These are phyloP conservation scores for Mionectes olivaceus DNA, from an alignment of 2,797 vertebrate genomes.

Conservation along the genomic window DNA sequence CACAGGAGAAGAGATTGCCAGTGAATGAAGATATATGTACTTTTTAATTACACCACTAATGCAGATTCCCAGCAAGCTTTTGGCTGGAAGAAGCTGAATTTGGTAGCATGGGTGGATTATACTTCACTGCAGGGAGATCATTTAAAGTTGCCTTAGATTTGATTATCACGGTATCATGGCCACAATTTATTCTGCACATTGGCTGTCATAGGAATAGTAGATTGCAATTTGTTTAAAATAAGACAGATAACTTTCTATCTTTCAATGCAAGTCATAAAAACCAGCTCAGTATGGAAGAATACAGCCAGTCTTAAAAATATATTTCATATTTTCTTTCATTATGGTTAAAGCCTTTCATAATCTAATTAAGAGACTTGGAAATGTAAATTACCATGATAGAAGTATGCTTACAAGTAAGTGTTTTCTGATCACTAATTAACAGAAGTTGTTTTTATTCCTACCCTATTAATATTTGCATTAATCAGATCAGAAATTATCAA, in stretches of 20 bases:
- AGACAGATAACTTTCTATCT: background rate
- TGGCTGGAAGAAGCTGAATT: background rate
- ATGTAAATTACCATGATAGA: background rate
- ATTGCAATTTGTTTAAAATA: background rate
- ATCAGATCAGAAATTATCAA: background rate
- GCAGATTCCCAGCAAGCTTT: background rate
- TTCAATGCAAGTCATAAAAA: background rate
- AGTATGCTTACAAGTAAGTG: background rate
- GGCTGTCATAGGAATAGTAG: background rate
- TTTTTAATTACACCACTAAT: background rate
- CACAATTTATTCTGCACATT: background rate
- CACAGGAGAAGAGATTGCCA: background rate
- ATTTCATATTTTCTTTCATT: background rate
- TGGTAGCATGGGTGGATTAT: background rate
- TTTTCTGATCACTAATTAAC: background rate
- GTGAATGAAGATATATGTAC: background rate
- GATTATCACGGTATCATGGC: background rate
- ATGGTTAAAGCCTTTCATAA: background rate
- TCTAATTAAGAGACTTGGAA: background rate
- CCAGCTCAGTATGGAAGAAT: background rate
- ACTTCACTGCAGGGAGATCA: background rate
- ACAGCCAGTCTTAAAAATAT: background rate
- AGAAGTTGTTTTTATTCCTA: background rate
- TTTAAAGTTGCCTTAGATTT: background rate
- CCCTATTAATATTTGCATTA: background rate